Evolutionary conservation across 1,140 invertebrate genomes (phyloP).

Genomic region (Euura saliciscinereae): DNA sequence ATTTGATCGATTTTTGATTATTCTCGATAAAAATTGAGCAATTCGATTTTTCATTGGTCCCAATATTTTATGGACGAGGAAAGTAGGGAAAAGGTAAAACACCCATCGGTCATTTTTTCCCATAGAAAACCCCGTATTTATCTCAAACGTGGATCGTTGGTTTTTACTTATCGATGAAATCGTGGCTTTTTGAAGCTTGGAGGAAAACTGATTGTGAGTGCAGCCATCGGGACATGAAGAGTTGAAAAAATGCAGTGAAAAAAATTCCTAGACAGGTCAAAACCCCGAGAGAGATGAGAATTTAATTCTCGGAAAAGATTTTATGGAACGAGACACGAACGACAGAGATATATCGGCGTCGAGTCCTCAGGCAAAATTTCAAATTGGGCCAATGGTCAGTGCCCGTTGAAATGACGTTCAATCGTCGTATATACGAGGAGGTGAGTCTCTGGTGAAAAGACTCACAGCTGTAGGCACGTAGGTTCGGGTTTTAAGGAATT

Average conservation of each 20-base stretch:
- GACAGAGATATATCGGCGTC: background rate
- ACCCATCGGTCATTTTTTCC: too few species aligned
- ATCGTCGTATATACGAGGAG: background rate
- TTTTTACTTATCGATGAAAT: too few species aligned
- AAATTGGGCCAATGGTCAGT: slow-evolving; percentile 7
- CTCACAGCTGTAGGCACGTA: background rate
- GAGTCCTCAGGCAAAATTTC: slow-evolving; percentile 5
- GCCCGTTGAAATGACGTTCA: background rate
- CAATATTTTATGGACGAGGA: too few species aligned
- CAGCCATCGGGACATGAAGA: background rate
- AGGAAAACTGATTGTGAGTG: too few species aligned
- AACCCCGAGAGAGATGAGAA: background rate
- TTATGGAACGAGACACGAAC: background rate
- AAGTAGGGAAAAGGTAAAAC: too few species aligned
- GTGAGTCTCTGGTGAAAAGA: background rate
- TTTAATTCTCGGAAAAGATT: background rate
- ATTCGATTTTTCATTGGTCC: too few species aligned
- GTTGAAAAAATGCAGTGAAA: background rate
- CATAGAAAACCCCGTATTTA: too few species aligned
- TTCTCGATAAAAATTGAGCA: too few species aligned
- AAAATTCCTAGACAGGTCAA: slow-evolving; percentile 5
- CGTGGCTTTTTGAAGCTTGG: too few species aligned
- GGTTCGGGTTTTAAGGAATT: background rate
- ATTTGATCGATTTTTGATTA: too few species aligned
- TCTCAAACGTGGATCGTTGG: too few species aligned